phyloP scores from a whole-genome alignment of 2,888 invertebrate species.

The Cylloceria caligata region DNA sequence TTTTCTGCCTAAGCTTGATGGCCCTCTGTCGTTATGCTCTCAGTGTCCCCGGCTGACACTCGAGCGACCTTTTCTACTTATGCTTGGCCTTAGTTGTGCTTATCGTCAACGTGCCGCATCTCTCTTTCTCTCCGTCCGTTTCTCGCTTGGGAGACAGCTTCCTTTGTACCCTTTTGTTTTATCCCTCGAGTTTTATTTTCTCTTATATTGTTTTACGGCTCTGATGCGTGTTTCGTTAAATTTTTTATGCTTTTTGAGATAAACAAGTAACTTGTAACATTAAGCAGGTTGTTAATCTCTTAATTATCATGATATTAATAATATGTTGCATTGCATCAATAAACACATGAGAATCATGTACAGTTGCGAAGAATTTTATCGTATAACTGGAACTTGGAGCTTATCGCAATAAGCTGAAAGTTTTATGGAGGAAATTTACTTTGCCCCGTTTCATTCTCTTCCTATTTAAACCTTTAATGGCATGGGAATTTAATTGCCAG shows the following conservation, averaged over 20 bases:
- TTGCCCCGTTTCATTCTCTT: no score
- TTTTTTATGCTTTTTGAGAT: neutral
- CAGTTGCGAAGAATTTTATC: no score
- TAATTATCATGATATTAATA: no score
- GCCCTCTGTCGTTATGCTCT: constrained; percentile 5
- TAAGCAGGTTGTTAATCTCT: no score
- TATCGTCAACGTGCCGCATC: neutral
- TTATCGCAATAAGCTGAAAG: neutral
- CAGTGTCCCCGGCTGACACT: constrained; percentile 25
- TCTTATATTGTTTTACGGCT: neutral
- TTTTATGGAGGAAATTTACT: neutral
- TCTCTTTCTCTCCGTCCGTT: neutral
- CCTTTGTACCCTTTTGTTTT: neutral
- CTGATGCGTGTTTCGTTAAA: neutral
- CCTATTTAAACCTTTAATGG: neutral
- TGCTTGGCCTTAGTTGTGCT: constrained; percentile 10
- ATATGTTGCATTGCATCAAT: no score
- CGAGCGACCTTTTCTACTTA: constrained; percentile 38
- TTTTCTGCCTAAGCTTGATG: neutral
- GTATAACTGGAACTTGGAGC: no score
- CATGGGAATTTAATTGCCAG: neutral
- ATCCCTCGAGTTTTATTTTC: neutral
- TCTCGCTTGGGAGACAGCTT: neutral
- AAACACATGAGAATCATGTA: no score
- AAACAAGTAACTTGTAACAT: neutral